Evolutionary conservation across 2,113 vertebrate species (phyloP), one percentile per base, ranked within the genome.

Genomic region (Alosa alosa): DNA sequence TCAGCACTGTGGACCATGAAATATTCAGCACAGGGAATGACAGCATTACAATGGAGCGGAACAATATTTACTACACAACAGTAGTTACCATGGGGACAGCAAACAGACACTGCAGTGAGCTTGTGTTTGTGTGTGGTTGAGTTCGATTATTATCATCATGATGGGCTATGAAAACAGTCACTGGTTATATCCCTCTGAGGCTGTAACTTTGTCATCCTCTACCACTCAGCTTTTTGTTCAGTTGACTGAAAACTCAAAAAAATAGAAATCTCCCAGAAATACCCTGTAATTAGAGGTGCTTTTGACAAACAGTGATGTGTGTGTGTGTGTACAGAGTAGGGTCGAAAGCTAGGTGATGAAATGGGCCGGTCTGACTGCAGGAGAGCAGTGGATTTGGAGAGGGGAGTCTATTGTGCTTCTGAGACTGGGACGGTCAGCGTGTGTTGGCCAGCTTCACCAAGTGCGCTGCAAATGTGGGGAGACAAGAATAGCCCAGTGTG

Each of bases 21-120:
- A 39, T 39, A 78, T 36, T 41, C 72, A 78, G 72, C 72, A 78
- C 72, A 78, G 15, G 15, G 25, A 41, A 36, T 39, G 72, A 36
- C 31, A 17, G 72, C 72, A 78, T 75, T 75, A 75, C 68, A 75
- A 11, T 78, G 39, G 60, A 6, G 25, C 60, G 25, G 60, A 64
- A 20, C 60, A 64, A 64, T n/a, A 6, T 78, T 78, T 78, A 78
- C 72, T 78, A 36, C 72, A 78, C 72, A 78, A 39, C 72, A 78
- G 25, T 17, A 36, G 72, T 36, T 78, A 78, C 11, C 31, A 78
- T 39, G 72, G 72, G 3, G 72, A 78, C 72, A 39, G 31, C 31
- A 17, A 78, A 78, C 64, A 72, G 25, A 72, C 64, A 72, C n/a
- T 72, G 64, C 25, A 72, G 25, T 78, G 72, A 78, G 31, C 15